Conservation (phyloP, 2,888 invertebrate species). For the Drymonia ruficornis region DNA sequence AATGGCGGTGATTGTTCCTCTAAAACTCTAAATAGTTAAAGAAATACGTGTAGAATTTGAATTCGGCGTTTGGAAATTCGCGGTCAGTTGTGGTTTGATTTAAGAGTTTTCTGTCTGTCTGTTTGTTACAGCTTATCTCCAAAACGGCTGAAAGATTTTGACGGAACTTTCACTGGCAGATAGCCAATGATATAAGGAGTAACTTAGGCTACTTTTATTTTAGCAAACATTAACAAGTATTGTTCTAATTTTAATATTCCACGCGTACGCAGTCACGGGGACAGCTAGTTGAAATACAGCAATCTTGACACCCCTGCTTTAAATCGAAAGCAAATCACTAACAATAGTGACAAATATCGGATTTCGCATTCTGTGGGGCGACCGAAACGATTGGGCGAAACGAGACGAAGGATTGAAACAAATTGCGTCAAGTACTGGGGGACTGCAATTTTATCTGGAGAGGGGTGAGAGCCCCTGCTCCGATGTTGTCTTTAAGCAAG, state of each 20-base stretch:
- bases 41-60: constrained; percentile 31
- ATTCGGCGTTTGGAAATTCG: constrained; percentile 34
- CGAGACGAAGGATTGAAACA: constrained; percentile 56
- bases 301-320: neutral
- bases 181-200: no score
- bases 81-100: constrained; percentile 45
- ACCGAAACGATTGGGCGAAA: constrained; percentile 39
- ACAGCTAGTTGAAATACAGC: no score
- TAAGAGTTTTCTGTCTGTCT: no score
- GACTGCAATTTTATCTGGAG: constrained; percentile 40
- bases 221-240: no score
- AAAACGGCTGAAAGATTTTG: no score
- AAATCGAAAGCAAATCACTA: neutral
- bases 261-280: no score
- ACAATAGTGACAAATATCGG: constrained; percentile 22
- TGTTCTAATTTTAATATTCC: no score
- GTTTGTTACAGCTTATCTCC: no score
- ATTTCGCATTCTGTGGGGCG: constrained; percentile 18
- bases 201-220: no score
- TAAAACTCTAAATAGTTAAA: constrained; percentile 43
- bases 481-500: no score
- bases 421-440: constrained; percentile 54
- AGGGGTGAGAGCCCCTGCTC: neutral
- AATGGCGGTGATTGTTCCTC: constrained; percentile 8
- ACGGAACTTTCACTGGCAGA: no score